Evolutionary conservation across 2,888 invertebrate genomes (phyloP), one percentile per base, ranked within the genome.

Genomic region (Neocrepidodera transversa): DNA sequence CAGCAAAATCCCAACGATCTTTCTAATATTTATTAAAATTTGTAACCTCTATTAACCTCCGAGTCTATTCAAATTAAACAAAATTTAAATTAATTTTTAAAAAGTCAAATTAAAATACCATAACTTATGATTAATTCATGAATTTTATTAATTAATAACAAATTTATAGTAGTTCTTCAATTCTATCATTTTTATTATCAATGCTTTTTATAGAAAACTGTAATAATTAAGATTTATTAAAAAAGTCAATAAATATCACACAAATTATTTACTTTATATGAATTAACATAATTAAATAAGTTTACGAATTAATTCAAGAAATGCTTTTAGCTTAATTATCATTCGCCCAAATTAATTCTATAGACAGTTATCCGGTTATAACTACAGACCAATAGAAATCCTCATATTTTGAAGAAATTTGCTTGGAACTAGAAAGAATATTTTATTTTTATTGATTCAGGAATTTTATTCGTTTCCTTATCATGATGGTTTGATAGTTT

Each of bases 401-500:
- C n/a, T n/a, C n/a, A n/a, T n/a, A n/a, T n/a, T n/a, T n/a, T n/a
- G n/a, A n/a, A n/a, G n/a, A n/a, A n/a, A n/a, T n/a, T n/a, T n/a
- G n/a, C n/a, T n/a, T n/a, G n/a, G n/a, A n/a, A n/a, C n/a, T n/a
- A n/a, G 23, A 3, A 23, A 23, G 23, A 23, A 23, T 23, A 23
- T 5, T 23, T 23, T 6, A 6, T 23, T 23, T 23, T 3, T 23
- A 23, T 5, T 23, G 23, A 23, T 6, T 17, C 10, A 17, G 3
- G 35, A 48, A 32, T 18, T 42, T 16, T 14, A 20, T 23, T 35
- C 28, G 54, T 54, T 54, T 45, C 54, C 54, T 47, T 36, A n/a
- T 11, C n/a, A n/a, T n/a, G n/a, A 54, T 45, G 54, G 45, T 30
- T 47, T 36, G 54, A 54, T 54, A 54, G 54, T 54, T n/a, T 54